Conservation (phyloP, 2,797 vertebrate species). For the Molossus molossus region DNA sequence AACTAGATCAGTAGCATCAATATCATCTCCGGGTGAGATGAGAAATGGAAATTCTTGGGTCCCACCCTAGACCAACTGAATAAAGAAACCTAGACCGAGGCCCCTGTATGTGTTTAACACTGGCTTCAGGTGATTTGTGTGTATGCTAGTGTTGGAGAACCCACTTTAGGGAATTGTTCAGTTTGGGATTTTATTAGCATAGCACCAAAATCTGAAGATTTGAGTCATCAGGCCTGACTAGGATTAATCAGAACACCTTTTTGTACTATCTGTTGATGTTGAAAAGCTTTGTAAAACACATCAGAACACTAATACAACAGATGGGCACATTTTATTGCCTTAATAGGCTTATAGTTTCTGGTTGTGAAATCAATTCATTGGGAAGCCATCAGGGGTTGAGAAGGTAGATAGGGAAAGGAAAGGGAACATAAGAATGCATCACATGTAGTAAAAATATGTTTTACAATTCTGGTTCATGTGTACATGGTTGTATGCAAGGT, state of each 20-base stretch:
- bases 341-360: not conserved
- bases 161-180: not conserved
- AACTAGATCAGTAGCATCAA: not conserved
- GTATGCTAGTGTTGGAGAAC: not conserved
- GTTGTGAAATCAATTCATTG: not conserved
- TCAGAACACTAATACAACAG: not conserved
- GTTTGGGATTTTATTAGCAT: not conserved
- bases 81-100: not conserved
- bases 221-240: not conserved
- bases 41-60: not conserved
- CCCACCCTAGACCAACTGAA: not conserved
- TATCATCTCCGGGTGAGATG: not conserved
- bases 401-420: not conserved
- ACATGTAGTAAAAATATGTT: not conserved
- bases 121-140: not conserved
- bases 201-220: not conserved
- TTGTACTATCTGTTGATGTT: not conserved
- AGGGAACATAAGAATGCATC: not conserved
- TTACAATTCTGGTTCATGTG: not conserved
- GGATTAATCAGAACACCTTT: not conserved
- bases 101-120: not conserved
- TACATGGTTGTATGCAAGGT: not conserved
- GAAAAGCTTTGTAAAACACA: not conserved
- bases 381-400: not conserved
- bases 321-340: not conserved